Evolutionary conservation across 2,797 vertebrate genomes (phyloP).

Genomic region (Macropodus opercularis): DNA sequence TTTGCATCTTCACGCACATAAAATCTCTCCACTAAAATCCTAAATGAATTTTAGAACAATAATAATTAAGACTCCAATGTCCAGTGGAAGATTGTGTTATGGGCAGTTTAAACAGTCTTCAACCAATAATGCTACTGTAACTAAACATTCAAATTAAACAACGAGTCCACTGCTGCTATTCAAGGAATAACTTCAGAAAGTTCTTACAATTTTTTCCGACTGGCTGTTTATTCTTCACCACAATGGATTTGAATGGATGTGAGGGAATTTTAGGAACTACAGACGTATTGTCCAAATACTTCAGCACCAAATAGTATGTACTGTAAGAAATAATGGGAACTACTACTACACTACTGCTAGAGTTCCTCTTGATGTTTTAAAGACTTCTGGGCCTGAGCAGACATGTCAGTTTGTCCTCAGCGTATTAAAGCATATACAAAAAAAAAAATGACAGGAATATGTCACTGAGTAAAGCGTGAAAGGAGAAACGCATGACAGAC

Average conservation of each 20-base stretch:
- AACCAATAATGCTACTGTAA: neutral
- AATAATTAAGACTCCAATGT: neutral
- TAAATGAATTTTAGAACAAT: neutral
- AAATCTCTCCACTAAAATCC: neutral
- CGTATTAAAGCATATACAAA: neutral
- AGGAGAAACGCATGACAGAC: no score
- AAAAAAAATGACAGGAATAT: neutral
- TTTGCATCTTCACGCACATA: neutral
- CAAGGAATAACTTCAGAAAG: neutral
- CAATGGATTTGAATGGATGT: no score
- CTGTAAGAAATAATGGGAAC: no score
- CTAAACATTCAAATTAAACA: constrained; percentile 2
- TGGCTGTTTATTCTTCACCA: no score
- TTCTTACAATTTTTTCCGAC: neutral
- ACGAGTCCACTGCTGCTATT: neutral
- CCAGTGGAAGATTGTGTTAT: neutral
- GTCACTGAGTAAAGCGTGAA: neutral
- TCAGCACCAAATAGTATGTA: no score
- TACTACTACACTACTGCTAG: no score
- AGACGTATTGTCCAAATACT: no score
- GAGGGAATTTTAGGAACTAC: no score
- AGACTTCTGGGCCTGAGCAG: neutral
- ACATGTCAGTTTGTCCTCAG: neutral
- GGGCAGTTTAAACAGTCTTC: neutral
- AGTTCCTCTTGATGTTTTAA: neutral